A percentile compares a stretch with the other conserved stretches of the same genome.
These are phyloP conservation scores for Epizoanthus illoricatus DNA, from an alignment of 92 coral and sea anemone genomes.

Conservation along the genomic window DNA sequence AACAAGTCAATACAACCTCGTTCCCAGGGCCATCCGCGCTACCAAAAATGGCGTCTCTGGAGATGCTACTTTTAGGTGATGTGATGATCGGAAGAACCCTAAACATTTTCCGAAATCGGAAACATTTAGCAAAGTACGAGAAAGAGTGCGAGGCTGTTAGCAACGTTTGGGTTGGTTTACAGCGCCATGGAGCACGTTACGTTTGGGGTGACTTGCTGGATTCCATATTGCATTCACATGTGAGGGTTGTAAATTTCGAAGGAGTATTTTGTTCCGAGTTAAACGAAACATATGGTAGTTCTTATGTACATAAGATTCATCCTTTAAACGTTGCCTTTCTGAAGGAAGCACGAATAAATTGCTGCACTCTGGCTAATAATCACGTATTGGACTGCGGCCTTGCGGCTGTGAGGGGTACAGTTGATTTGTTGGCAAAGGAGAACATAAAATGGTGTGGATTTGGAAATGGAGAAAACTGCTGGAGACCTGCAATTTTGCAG, in stretches of 20 bases:
- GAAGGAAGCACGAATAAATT: constrained; percentile 24
- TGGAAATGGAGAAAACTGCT: constrained; percentile 26
- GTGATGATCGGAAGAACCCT: constrained; percentile 33
- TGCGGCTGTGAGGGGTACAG: constrained; percentile 17
- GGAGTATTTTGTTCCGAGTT: constrained; percentile 31
- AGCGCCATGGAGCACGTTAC: neutral
- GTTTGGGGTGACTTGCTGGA: constrained; percentile 22
- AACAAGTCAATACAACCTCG: no score
- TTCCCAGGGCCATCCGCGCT: no score
- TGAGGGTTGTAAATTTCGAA: constrained; percentile 26
- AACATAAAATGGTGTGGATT: constrained; percentile 39
- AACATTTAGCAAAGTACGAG: neutral
- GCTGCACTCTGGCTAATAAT: constrained; percentile 28
- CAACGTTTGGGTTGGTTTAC: constrained; percentile 7
- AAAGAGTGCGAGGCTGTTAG: constrained; percentile 8
- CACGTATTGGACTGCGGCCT: constrained; percentile 32
- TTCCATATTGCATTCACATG: neutral
- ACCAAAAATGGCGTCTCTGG: neutral
- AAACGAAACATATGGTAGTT: neutral
- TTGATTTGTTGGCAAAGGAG: constrained; percentile 31
- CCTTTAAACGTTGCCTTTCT: constrained; percentile 17
- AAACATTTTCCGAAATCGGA: constrained; percentile 13
- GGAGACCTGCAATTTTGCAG: constrained; percentile 27
- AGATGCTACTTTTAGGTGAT: constrained; percentile 26
- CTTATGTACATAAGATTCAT: constrained; percentile 29